A percentile compares a stretch with the other conserved stretches of the same genome.
These are phyloP conservation scores for Agrochola lychnidis DNA, from an alignment of 2,888 invertebrate genomes.

Conservation along the genomic window DNA sequence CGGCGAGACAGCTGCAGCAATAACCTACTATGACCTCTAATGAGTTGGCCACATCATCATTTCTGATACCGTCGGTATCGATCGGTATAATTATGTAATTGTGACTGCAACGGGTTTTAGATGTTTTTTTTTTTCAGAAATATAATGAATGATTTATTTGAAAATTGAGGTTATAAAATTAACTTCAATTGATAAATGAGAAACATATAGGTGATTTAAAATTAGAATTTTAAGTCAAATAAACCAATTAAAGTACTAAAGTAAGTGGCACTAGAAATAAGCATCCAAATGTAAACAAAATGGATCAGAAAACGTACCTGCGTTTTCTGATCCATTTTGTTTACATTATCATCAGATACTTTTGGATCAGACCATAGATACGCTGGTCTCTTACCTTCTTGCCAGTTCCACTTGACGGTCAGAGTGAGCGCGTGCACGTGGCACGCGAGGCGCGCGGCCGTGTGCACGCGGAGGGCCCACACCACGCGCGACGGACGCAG, in stretches of 20 bases:
- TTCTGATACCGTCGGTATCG: too few relatives aligned
- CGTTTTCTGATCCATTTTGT: too few relatives aligned
- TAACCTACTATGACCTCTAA: too few relatives aligned
- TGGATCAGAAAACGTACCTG: too few relatives aligned
- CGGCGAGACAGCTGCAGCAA: too few relatives aligned
- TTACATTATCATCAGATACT: not conserved
- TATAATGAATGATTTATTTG: too few relatives aligned
- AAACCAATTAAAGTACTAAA: not conserved
- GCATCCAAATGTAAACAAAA: too few relatives aligned
- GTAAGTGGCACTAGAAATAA: not conserved
- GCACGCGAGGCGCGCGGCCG: conserved; percentile 69
- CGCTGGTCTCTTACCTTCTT: conserved; percentile 42
- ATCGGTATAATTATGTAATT: too few relatives aligned
- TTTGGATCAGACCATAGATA: not conserved
- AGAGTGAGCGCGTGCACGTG: conserved; percentile 69
- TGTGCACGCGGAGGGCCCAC: conserved; percentile 78
- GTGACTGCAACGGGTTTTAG: too few relatives aligned
- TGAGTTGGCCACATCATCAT: too few relatives aligned
- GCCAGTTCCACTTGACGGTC: conserved; percentile 72
- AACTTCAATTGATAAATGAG: not conserved
- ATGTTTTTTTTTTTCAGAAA: too few relatives aligned
- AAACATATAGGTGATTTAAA: not conserved
- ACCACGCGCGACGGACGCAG: conserved; percentile 77
- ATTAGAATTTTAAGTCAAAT: not conserved
- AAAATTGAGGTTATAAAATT: too few relatives aligned